Conservation (phyloP, 2,113 vertebrate genomes). For the Cynopterus brachyotis region DNA sequence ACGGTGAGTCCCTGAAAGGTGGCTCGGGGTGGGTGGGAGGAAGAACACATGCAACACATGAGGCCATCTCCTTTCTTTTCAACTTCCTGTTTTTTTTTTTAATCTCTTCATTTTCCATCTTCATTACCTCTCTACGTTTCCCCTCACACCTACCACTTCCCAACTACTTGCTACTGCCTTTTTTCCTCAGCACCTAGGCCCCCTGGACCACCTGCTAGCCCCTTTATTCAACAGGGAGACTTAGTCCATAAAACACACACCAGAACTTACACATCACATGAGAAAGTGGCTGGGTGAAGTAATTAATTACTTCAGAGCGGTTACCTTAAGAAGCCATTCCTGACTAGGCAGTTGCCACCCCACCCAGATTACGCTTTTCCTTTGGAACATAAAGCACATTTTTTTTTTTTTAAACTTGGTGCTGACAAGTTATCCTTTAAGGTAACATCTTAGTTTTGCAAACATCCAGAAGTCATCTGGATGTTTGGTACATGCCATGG, state of each 20-base stretch:
- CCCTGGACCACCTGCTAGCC: background rate
- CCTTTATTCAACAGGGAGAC: background rate
- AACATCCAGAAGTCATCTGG: background rate
- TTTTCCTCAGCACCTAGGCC: background rate
- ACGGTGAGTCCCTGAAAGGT: constrained; percentile 83
- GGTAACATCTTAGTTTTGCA: constrained; percentile 8
- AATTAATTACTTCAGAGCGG: background rate
- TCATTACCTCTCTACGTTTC: background rate
- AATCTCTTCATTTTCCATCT: background rate
- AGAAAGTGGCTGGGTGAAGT: background rate
- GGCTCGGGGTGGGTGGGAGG: background rate
- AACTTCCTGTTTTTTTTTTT: background rate
- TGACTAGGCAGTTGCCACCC: background rate
- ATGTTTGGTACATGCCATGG: background rate
- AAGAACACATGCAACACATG: too few relatives aligned
- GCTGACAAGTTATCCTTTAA: constrained; percentile 9
- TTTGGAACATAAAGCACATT: background rate
- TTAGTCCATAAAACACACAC: background rate
- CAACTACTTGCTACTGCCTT: background rate
- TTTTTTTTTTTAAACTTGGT: background rate
- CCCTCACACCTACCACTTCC: background rate
- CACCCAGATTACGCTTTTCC: background rate
- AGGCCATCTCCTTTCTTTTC: background rate
- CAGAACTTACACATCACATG: background rate
- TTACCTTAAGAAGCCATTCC: background rate